Conservation (phyloP, 2,888 invertebrate species). For the Crematogaster levior region DNA sequence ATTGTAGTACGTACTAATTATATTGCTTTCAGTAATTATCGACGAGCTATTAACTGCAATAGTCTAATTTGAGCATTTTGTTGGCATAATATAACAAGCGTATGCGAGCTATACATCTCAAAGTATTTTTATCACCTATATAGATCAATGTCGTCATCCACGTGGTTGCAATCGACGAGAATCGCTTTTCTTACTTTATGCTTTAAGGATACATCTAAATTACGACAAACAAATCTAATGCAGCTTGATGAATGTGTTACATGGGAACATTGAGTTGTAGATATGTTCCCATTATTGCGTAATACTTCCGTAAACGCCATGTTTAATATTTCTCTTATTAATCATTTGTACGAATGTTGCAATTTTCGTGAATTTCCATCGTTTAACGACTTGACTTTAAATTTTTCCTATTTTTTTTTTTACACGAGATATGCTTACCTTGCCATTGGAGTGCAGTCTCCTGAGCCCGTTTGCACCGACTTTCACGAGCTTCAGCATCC, state of each 20-base stretch:
- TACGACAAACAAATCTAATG: not conserved
- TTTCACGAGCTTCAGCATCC: constrained; percentile 73
- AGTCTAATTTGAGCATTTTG: constrained; percentile 25
- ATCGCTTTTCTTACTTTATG: not conserved
- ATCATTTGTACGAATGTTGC: not conserved
- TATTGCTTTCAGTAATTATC: constrained; percentile 11
- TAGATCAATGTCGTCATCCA: constrained; percentile 66
- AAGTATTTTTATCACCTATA: constrained; percentile 68
- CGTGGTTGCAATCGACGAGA: constrained; percentile 55
- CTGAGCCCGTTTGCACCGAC: constrained; percentile 70
- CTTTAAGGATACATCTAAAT: not conserved
- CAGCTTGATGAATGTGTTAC: not conserved
- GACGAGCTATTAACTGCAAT: constrained; percentile 11
- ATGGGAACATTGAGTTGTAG: not conserved
- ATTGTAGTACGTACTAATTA: not conserved
- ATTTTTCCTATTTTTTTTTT: not conserved
- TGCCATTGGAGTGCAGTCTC: constrained; percentile 74
- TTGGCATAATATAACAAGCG: constrained; percentile 10
- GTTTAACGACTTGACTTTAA: not conserved
- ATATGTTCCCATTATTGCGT: not conserved
- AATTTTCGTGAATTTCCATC: not conserved
- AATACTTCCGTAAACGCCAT: constrained; percentile 26
- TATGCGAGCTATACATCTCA: constrained; percentile 17
- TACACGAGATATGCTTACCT: constrained; percentile 68
- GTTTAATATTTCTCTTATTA: constrained; percentile 5